Conservation (phyloP, 2,797 vertebrate species). For the Vipera latastei region DNA sequence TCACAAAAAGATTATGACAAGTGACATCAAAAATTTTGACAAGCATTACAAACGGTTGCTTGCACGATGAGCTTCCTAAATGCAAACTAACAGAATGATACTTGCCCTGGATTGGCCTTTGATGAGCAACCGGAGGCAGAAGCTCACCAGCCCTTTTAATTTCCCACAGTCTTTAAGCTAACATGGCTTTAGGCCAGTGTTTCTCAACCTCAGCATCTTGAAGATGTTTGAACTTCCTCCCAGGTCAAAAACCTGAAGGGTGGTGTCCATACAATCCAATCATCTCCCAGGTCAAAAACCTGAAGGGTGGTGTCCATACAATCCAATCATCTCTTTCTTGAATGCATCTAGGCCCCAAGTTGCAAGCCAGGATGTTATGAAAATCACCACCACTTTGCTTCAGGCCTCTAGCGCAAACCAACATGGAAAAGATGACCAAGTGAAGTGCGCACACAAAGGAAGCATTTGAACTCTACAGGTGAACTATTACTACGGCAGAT, state of each 20-base stretch:
- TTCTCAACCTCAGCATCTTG: background rate
- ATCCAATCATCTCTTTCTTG: background rate
- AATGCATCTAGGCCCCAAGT: background rate
- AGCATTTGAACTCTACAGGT: background rate
- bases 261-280: background rate
- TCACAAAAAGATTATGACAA: background rate
- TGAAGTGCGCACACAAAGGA: background rate
- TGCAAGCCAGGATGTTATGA: background rate
- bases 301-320: background rate
- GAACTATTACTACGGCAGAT: background rate
- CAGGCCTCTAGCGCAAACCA: background rate
- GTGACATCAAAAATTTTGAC: background rate
- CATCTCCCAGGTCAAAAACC: background rate
- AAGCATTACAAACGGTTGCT: background rate
- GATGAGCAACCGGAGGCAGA: background rate
- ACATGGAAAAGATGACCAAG: background rate
- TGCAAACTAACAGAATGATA: background rate
- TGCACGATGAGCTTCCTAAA: background rate
- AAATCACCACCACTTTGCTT: background rate
- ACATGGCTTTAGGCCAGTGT: background rate
- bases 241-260: background rate
- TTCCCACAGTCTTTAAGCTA: background rate
- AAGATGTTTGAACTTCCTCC: background rate
- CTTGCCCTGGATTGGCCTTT: background rate
- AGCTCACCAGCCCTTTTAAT: background rate